phyloP scores from a whole-genome alignment of 1,140 invertebrate genomes.

The Drosophila nebulosa region DNA sequence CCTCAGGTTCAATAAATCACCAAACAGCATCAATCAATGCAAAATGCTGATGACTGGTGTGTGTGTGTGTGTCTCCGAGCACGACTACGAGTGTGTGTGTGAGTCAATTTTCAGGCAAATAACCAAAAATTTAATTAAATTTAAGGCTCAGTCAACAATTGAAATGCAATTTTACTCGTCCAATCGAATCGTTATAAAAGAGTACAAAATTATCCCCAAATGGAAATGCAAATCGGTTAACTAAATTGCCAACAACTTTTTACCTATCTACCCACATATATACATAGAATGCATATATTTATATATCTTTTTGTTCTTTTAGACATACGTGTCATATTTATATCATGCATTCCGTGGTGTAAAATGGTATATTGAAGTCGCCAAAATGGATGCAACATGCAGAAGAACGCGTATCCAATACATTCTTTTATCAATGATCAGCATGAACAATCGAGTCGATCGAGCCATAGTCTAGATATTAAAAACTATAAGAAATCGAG shows the following conservation, averaged over 20 bases:
- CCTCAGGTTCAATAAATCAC: constrained; percentile 70
- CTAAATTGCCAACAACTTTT: constrained; percentile 28
- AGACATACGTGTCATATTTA: not conserved
- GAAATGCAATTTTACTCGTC: constrained; percentile 46
- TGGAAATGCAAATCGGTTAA: constrained; percentile 47
- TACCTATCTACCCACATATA: not conserved
- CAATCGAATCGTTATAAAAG: constrained; percentile 29
- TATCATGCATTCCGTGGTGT: too few species aligned
- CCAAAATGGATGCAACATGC: too few species aligned
- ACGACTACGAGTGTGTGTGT: not conserved
- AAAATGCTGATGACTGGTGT: constrained; percentile 32
- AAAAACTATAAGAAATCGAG: too few species aligned
- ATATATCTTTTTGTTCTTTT: constrained; percentile 7
- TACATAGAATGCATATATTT: not conserved
- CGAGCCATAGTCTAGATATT: too few species aligned
- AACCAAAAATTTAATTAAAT: not conserved
- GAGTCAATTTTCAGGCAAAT: not conserved
- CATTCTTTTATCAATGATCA: too few species aligned
- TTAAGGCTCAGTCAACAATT: constrained; percentile 19
- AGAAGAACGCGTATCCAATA: too few species aligned
- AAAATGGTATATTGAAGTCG: too few species aligned
- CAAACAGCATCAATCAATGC: constrained; percentile 70
- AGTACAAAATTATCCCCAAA: constrained; percentile 45
- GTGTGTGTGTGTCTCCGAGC: not conserved
- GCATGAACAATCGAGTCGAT: too few species aligned